Conservation (phyloP, 2,797 vertebrate genomes). For the Danio tinwini region DNA sequence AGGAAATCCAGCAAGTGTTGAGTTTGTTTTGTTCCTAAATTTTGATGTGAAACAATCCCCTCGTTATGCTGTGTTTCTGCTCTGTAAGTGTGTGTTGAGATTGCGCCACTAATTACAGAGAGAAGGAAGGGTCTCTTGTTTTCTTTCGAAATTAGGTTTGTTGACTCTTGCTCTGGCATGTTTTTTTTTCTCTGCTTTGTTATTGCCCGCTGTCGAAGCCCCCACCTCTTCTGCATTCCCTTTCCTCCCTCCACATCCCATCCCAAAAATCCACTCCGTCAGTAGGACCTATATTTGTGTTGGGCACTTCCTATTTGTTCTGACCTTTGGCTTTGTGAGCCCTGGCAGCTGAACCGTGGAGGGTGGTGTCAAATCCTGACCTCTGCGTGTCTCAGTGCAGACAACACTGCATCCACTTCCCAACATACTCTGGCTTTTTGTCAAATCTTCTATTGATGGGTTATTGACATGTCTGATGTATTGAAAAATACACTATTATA, state of each 20-base stretch:
- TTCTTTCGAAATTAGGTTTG: slow-evolving; percentile 58
- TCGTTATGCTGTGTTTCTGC: slow-evolving; percentile 32
- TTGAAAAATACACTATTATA: background rate
- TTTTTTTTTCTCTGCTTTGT: slow-evolving; percentile 53
- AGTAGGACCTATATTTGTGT: slow-evolving; percentile 62
- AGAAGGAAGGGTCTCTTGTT: slow-evolving; percentile 48
- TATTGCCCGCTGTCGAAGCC: slow-evolving; percentile 37
- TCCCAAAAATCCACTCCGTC: slow-evolving; percentile 49
- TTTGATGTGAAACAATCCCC: slow-evolving; percentile 38
- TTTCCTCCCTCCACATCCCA: slow-evolving; percentile 54
- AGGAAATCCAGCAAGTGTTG: slow-evolving; percentile 46
- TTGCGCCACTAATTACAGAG: slow-evolving; percentile 35
- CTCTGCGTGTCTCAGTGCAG: background rate
- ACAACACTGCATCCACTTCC: slow-evolving; percentile 1
- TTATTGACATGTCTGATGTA: background rate
- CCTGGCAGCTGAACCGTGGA: slow-evolving; percentile 63
- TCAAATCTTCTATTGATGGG: background rate
- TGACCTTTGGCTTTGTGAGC: slow-evolving; percentile 67
- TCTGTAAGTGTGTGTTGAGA: slow-evolving; percentile 16
- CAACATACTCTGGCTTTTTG: background rate
- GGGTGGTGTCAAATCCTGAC: slow-evolving; percentile 39
- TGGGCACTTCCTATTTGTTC: slow-evolving; percentile 70
- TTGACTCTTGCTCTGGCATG: slow-evolving; percentile 52
- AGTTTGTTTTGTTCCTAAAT: slow-evolving; percentile 30
- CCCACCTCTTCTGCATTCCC: slow-evolving; percentile 15